Evolutionary conservation across 64 coral and sea anemone species (phyloP), one percentile per base, ranked within the genome.

Genomic region (Pachyseris speciosa): DNA sequence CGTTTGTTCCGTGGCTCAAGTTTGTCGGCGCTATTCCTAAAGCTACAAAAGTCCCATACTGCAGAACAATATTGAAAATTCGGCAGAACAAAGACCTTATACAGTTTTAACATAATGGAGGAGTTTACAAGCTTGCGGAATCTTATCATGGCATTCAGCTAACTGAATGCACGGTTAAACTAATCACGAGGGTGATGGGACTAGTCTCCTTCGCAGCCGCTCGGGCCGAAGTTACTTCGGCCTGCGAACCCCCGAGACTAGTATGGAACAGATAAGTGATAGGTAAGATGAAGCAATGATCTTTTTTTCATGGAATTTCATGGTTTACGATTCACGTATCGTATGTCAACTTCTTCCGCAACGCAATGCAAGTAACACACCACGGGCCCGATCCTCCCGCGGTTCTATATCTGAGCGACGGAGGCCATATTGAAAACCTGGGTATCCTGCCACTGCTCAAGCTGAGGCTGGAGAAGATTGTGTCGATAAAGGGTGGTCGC

Each of bases 351-450:
- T 92, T 65, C 53, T 34, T 75, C 7, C 79, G 89, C 5, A 72
- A 92, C 36, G 27, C 61, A 28, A 34, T 92, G 29, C 70, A 72
- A 28, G 47, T 91, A 0, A 75, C 53, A 5, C 64, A 73, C 59
- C 29, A 57, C 27, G 80, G 80, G 48, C 67, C 79, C 37, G 75
- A 7, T n/a, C 89, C 80, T 1, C 89, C 89, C 13, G 26, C 89
- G 0, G 67, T 92, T 48, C 37, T 92, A 19, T 84, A 45, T 28
- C 67, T 92, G 17, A 92, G 89, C 26, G 89, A 92, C 32, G 89
- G 89, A 27, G 89, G 89, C 33, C 89, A 92, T 63, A 61, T 64
- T 74, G 89, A 92, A 36, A 92, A 92, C 47, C 52, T 84, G 17
- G 89, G 89, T 17, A 43, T 92, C 74, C 39, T 92, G 15, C 89